These are phyloP conservation scores for Cichladusa arquata DNA, from an alignment of 2,113 vertebrate genomes.

Conservation along the genomic window DNA sequence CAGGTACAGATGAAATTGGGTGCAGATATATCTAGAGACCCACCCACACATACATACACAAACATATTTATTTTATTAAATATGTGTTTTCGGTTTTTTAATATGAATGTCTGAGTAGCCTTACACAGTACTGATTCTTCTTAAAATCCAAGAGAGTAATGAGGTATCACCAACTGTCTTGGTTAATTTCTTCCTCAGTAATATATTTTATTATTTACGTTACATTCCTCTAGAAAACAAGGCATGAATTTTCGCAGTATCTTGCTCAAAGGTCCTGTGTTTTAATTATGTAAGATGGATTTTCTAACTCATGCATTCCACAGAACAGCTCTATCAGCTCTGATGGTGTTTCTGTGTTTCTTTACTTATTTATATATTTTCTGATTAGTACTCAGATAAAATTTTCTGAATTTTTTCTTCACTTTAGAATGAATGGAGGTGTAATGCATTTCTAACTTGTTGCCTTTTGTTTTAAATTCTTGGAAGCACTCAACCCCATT, in stretches of 20 bases:
- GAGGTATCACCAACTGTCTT: not conserved
- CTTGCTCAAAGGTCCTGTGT: not conserved
- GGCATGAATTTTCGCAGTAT: not conserved
- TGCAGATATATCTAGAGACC: not conserved
- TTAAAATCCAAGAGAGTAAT: not conserved
- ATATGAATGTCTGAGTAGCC: not conserved
- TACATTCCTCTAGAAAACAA: not conserved
- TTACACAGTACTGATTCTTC: not conserved
- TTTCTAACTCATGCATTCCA: not conserved
- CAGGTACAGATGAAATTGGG: not conserved
- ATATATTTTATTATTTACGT: not conserved
- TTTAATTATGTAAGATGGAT: not conserved
- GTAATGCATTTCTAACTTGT: not conserved
- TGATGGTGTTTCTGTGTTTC: not conserved
- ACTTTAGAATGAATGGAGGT: not conserved
- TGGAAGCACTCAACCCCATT: not conserved
- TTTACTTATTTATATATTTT: not conserved
- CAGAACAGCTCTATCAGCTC: not conserved
- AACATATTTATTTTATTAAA: not conserved
- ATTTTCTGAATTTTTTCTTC: not conserved
- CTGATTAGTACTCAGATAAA: not conserved
- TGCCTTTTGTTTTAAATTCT: not conserved
- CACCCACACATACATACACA: rapidly evolving
- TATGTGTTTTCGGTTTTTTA: not conserved
- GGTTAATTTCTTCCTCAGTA: not conserved